Evolutionary conservation across 2,113 vertebrate species (phyloP).

Genomic region (Aythya baeri): DNA sequence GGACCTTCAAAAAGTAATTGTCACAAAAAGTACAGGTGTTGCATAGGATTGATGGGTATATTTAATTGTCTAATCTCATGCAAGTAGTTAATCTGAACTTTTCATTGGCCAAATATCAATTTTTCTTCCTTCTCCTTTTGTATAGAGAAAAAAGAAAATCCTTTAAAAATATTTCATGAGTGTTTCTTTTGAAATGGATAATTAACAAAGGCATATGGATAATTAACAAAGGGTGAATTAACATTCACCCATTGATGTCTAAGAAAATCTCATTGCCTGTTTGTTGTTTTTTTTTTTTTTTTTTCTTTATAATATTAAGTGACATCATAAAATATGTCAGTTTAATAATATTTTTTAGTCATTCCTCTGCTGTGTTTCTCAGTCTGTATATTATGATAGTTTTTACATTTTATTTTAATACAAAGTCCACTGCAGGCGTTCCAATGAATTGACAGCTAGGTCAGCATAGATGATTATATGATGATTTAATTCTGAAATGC

Average conservation of each 20-base stretch:
- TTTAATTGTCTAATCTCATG: not conserved
- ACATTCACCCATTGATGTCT: not conserved
- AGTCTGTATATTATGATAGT: not conserved
- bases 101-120: not conserved
- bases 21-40: not conserved
- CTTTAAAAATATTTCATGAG: not conserved
- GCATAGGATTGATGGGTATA: not conserved
- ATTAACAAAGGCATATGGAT: not conserved
- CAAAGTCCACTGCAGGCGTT: not conserved
- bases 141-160: not conserved
- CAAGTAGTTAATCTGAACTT: not conserved
- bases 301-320: not conserved
- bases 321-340: not conserved
- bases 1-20: not conserved
- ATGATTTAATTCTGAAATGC: not conserved
- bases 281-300: not conserved
- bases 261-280: not conserved
- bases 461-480: not conserved
- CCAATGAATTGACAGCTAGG: not conserved
- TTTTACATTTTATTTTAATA: not conserved
- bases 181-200: not conserved
- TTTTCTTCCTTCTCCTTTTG: not conserved
- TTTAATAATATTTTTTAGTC: not conserved
- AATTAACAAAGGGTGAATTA: too few relatives aligned
- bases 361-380: not conserved